Conservation (phyloP, 2,888 invertebrate species). For the Odontocolon sp. region DNA sequence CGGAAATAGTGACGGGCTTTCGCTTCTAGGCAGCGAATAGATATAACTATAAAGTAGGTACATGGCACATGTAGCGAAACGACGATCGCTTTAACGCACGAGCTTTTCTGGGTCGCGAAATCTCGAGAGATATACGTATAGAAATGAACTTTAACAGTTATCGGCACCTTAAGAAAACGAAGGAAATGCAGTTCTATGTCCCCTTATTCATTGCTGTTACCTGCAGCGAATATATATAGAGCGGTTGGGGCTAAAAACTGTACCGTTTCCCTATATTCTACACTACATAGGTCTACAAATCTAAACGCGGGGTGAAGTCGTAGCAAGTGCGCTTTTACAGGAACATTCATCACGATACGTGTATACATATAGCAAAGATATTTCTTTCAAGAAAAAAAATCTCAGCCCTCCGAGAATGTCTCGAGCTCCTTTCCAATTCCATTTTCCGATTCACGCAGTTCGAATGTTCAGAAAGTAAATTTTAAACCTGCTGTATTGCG, state of each 20-base stretch:
- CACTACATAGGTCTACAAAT: no score
- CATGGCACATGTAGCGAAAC: conserved; percentile 59
- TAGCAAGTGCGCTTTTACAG: no score
- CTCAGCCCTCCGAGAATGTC: conserved; percentile 37
- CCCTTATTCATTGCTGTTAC: no score
- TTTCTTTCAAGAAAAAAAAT: conserved; percentile 31
- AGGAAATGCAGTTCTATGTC: no score
- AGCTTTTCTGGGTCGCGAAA: conserved; percentile 63
- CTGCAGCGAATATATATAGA: no score
- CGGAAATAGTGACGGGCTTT: conserved; percentile 65
- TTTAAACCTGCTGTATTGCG: not conserved
- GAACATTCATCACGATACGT: no score
- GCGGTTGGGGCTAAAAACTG: no score
- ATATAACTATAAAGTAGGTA: conserved; percentile 13
- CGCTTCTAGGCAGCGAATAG: not conserved
- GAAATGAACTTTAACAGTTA: not conserved
- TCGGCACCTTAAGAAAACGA: no score
- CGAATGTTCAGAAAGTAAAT: conserved; percentile 25
- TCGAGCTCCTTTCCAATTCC: conserved; percentile 34
- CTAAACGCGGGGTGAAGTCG: no score
- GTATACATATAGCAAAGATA: no score
- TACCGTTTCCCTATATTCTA: no score
- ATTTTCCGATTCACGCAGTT: conserved; percentile 23
- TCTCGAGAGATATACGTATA: conserved; percentile 3
- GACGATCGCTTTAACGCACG: conserved; percentile 50